Evolutionary conservation across 2,113 vertebrate species (phyloP).

Genomic region (Strigops habroptila): DNA sequence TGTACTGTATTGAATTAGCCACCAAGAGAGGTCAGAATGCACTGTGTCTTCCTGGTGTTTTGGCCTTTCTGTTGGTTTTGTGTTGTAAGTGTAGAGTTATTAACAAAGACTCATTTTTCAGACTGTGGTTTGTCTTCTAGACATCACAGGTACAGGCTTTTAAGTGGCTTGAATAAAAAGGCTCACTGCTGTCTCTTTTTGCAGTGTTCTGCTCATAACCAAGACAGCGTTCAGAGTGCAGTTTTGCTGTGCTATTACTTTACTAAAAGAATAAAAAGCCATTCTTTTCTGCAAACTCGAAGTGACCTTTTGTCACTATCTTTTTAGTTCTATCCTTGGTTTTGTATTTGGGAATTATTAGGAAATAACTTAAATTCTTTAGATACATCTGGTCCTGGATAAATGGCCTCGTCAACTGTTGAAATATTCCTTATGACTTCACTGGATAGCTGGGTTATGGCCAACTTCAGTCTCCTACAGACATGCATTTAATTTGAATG

Average conservation of each 20-base stretch:
- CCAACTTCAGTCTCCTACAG: background rate
- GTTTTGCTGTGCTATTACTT: background rate
- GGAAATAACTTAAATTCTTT: conserved; percentile 51
- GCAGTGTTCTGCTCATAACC: background rate
- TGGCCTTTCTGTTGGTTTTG: background rate
- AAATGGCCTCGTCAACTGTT: conserved; percentile 18
- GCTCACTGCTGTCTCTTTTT: background rate
- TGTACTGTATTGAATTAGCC: background rate
- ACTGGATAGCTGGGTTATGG: background rate
- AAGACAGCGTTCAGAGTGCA: background rate
- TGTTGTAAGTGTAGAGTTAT: background rate
- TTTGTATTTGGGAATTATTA: conserved; percentile 11
- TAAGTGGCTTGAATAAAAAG: background rate
- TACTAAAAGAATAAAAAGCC: background rate
- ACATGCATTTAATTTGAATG: background rate
- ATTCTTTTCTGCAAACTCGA: background rate
- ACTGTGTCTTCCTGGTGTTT: background rate
- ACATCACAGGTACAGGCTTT: background rate
- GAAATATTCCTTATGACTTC: conserved; percentile 29
- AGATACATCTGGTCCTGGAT: conserved; percentile 22
- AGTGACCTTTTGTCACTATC: conserved; percentile 12
- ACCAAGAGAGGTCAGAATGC: background rate
- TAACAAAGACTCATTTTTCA: background rate
- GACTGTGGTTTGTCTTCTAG: background rate
- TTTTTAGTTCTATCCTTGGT: background rate